Evolutionary conservation across 2,113 vertebrate genomes (phyloP).

Genomic region (Toxotes chatareus): DNA sequence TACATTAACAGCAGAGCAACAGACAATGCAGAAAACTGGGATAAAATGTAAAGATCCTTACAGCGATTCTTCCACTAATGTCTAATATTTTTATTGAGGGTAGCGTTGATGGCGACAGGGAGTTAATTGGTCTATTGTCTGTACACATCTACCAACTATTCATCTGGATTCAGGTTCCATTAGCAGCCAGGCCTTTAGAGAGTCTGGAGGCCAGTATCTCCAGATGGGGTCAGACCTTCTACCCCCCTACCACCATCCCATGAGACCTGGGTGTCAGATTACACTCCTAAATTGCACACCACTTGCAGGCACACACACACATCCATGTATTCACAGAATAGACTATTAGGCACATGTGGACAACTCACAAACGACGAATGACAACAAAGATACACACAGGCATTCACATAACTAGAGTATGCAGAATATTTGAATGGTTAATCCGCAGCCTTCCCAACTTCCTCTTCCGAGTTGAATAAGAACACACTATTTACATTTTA

Average conservation of each 20-base stretch:
- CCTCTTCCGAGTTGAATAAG: background rate
- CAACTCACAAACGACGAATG: conserved; percentile 10
- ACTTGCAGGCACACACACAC: conserved; percentile 4
- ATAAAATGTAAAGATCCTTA: background rate
- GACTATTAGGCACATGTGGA: conserved; percentile 14
- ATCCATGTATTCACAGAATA: background rate
- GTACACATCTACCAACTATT: conserved; percentile 38
- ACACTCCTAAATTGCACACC: conserved; percentile 42
- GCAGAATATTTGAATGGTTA: conserved; percentile 22
- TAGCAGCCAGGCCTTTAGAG: conserved; percentile 46
- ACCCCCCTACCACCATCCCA: background rate
- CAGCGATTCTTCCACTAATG: background rate
- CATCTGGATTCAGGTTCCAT: conserved; percentile 54
- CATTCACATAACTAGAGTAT: conserved; percentile 1
- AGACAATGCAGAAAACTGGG: background rate
- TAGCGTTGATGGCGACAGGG: background rate
- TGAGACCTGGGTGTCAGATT: conserved; percentile 57
- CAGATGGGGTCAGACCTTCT: conserved; percentile 70
- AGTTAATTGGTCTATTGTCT: conserved; percentile 38
- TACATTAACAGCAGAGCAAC: background rate
- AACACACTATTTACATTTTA: conserved; percentile 1
- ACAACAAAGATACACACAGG: background rate
- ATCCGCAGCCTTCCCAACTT: conserved; percentile 7
- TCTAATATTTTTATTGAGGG: background rate
- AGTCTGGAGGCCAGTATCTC: conserved; percentile 55